Evolutionary conservation across 2,888 invertebrate genomes (phyloP), one percentile per base, ranked within the genome.

Genomic region (Athalia rosae): DNA sequence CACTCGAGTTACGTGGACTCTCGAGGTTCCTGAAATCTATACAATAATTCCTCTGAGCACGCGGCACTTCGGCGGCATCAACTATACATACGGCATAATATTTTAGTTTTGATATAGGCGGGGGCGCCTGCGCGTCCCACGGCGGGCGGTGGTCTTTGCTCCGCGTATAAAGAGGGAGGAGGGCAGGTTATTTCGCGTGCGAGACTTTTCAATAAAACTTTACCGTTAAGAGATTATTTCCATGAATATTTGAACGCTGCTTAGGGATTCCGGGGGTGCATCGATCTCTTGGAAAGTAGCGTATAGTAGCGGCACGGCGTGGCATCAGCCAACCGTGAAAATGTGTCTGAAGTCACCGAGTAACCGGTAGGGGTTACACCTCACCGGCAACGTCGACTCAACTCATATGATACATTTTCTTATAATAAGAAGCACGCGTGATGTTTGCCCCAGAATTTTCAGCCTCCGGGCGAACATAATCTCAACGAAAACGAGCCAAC

Each of bases 121-220:
- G 28, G 2, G 28, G 28, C 28, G 28, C 28, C 28, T 28, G 28
- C 28, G 28, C 28, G 28, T 28, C 28, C 2, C 28, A 28, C 2
- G 28, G 28, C 28, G 28, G 28, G 28, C 2, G 28, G 28, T 28
- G 28, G 28, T 28, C 28, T 28, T 28, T 28, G 28, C 28, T 28
- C 28, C 2, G 28, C n/a, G n/a, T n/a, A n/a, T 28, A 28, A 28
- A 28, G 28, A 28, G 28, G 28, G 28, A 28, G 28, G 28, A 28
- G 28, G 28, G 28, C 28, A 28, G 28, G 28, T 28, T 28, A 28
- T 64, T 64, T 64, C 64, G 47, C 78, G 79, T 53, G 76, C 56
- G 67, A 78, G 81, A 82, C 79, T 84, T 84, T 82, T 78, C 77
- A 83, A 84, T 84, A 78, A 78, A 81, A 82, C 83, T 83, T 81